Percentiles rank a stretch among this genome's conserved stretches.
Conservation (phyloP, 2,888 invertebrate species). For the Tortricodes alternella region DNA sequence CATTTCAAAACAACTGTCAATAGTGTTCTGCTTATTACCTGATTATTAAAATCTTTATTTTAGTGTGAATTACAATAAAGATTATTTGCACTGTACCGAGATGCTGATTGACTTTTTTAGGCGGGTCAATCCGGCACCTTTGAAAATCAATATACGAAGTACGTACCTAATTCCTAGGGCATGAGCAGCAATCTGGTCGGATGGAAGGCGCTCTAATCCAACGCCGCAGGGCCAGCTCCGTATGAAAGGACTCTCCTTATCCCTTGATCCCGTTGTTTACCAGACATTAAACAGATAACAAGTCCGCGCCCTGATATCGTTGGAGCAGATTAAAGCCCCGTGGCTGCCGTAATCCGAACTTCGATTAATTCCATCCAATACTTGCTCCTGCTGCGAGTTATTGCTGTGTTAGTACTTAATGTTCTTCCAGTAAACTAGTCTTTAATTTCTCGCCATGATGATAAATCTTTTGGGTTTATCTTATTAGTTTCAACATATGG, state of each 20-base stretch:
- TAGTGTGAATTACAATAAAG: no score
- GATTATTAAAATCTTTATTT: no score
- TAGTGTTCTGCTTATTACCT: no score
- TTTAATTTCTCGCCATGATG: neutral
- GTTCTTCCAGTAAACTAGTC: neutral
- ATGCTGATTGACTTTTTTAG: no score
- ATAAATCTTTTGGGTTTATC: neutral
- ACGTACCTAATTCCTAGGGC: conserved; percentile 54
- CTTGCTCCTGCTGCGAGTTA: conserved; percentile 58
- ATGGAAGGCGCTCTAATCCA: conserved; percentile 70
- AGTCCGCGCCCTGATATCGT: conserved; percentile 80
- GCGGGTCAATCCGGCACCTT: neutral
- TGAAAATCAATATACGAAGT: conserved; percentile 38
- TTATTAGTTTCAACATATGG: neutral
- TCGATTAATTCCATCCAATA: conserved; percentile 83
- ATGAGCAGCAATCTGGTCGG: conserved; percentile 68
- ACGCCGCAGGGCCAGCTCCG: conserved; percentile 74
- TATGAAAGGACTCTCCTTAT: conserved; percentile 81
- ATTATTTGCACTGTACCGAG: no score
- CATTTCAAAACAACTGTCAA: no score
- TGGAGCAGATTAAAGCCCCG: conserved; percentile 77
- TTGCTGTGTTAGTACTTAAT: conserved; percentile 26
- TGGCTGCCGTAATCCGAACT: conserved; percentile 75
- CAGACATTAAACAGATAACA: conserved; percentile 84
- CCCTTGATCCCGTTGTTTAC: conserved; percentile 84